phyloP scores from a whole-genome alignment of 2,113 vertebrate genomes.

The Plecotus auritus region DNA sequence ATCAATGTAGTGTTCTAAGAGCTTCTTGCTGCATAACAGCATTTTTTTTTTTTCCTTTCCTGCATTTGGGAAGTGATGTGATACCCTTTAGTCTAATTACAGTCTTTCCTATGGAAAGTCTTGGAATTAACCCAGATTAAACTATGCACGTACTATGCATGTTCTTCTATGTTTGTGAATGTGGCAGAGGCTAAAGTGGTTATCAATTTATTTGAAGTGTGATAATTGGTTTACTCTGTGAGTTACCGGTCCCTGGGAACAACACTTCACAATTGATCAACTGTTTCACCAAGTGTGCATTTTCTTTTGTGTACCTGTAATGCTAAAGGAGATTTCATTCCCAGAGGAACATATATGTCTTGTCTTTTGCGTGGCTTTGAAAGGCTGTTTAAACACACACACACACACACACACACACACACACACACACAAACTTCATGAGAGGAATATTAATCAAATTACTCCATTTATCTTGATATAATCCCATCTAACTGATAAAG shows the following conservation, averaged over 20 bases:
- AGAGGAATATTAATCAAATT: neutral
- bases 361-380: conserved; percentile 23
- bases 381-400: neutral
- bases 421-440: conserved; percentile 21
- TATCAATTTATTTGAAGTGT: conserved; percentile 36
- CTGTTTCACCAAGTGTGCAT: conserved; percentile 50
- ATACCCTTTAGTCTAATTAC: conserved; percentile 23
- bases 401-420: neutral
- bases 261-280: conserved; percentile 44
- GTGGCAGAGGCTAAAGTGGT: conserved; percentile 12
- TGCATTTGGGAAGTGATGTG: conserved; percentile 31
- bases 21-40: neutral
- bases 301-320: conserved; percentile 53
- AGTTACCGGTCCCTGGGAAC: conserved; percentile 29
- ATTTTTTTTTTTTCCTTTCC: neutral
- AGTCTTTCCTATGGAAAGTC: conserved; percentile 15
- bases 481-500: neutral
- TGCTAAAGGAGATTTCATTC: conserved; percentile 14
- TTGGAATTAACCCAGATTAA: neutral
- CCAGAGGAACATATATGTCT: neutral
- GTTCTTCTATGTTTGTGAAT: neutral
- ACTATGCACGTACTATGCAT: neutral
- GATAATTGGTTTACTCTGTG: neutral
- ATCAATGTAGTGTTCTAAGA: neutral
- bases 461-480: neutral